Base-by-base conservation (phyloP, 2,888 invertebrate genomes). In the Meghimatium bilineatum region DNA sequence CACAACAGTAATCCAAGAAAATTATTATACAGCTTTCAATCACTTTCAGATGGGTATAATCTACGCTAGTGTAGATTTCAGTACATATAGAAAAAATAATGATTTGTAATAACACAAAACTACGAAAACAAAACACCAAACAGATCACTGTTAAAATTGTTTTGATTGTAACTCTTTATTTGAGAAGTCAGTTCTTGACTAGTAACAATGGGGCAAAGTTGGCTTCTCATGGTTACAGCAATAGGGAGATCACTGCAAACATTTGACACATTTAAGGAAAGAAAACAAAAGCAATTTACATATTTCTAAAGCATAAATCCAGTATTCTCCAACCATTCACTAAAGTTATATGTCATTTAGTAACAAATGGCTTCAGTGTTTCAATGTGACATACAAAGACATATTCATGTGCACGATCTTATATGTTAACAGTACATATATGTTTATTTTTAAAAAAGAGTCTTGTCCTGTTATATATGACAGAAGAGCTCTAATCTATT, bases 171-270 rank as follows among this genome's bases (percentile, higher is more conserved):
- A 49, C 36, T 26, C 6, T 81, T 82, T 82, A 82, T 82, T 82
- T 66, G 82, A 75, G 82, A 75, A 82, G 82, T 75, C 75, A 82
- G 44, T 75, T 82, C 82, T 75, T 63, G 49, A 75, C 66, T 82
- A 75, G 66, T 75, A 74, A 75, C 82, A 82, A 75, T 20, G 67
- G 82, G 75, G 66, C 75, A 66, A 36, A 75, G 36, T 56, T 32
- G 34, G 82, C 82, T 75, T 82, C 82, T 82, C 82, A 26, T 34
- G 75, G 82, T 66, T 38, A 80, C 66, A 80, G 71, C 71, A 56
- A 71, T 49, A 71, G 80, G 80, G 49, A 71, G 71, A 71, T 36
- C 80, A 80, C 80, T 71, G 80, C 80, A 80, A 80, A 80, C 80
- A 71, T 32, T 23, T 71, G 49, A 71, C 71, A 71, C 71, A 80